These are phyloP conservation scores for Coluber constrictor DNA, from an alignment of 2,797 vertebrate genomes.

Conservation along the genomic window DNA sequence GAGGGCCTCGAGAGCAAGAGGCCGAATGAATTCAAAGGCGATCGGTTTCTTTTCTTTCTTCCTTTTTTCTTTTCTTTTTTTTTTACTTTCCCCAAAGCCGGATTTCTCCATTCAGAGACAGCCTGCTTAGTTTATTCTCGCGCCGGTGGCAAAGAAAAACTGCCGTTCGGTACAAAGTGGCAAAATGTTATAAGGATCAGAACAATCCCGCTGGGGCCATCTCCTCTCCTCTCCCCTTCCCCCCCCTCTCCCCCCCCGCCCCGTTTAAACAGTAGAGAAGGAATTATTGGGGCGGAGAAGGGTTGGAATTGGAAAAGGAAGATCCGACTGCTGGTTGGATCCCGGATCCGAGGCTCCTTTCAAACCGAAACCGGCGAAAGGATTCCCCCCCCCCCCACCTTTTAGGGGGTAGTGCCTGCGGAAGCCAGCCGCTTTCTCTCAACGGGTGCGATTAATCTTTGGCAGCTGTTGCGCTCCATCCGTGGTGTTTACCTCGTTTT, in stretches of 20 bases:
- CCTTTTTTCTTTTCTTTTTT: slow-evolving; percentile 14
- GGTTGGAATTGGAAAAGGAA: background rate
- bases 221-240: accelerated
- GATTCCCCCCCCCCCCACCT: background rate
- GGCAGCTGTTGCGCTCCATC: slow-evolving; percentile 86
- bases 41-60: slow-evolving; percentile 56
- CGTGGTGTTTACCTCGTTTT: slow-evolving; percentile 81
- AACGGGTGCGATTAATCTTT: slow-evolving; percentile 75
- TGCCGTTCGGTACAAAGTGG: slow-evolving; percentile 9
- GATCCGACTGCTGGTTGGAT: background rate
- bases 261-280: background rate
- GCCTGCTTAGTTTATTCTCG: background rate
- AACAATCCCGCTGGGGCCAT: background rate
- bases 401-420: background rate
- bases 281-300: slow-evolving; percentile 14
- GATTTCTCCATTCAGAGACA: background rate
- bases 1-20: background rate
- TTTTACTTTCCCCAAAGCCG: background rate
- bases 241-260: accelerated
- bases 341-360: background rate
- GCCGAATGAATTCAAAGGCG: slow-evolving; percentile 60
- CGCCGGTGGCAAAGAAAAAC: background rate
- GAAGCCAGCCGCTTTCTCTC: background rate
- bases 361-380: background rate
- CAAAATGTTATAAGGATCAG: background rate